phyloP scores from a whole-genome alignment of 2,888 invertebrate species.

The Malthinus seriepunctatus region DNA sequence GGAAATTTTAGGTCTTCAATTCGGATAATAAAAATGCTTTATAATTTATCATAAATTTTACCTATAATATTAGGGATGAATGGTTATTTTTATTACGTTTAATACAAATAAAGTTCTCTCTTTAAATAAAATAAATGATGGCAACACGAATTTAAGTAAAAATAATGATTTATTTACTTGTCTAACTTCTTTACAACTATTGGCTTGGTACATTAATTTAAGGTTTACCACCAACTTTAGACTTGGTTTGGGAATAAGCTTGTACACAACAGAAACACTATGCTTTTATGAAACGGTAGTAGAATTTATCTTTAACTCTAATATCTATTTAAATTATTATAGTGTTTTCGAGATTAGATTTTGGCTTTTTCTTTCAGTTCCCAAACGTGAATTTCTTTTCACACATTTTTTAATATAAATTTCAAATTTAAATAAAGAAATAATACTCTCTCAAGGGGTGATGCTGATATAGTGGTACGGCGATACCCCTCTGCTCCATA shows the following conservation, averaged over 20 bases:
- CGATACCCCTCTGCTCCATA: too few relatives aligned
- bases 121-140: too few relatives aligned
- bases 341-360: slow-evolving; percentile 1
- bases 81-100: too few relatives aligned
- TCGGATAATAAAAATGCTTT: background rate
- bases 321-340: slow-evolving; percentile 2
- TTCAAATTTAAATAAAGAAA: too few relatives aligned
- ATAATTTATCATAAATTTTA: background rate
- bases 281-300: slow-evolving; percentile 1
- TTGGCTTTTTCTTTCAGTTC: background rate
- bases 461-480: too few relatives aligned
- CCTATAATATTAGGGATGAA: background rate
- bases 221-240: slow-evolving; percentile 19
- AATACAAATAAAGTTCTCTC: too few relatives aligned
- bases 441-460: too few relatives aligned
- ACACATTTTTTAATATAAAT: too few relatives aligned
- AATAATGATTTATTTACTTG: slow-evolving; percentile 6
- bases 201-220: slow-evolving; percentile 14
- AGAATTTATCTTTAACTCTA: slow-evolving; percentile 1
- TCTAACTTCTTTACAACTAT: slow-evolving; percentile 9
- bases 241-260: slow-evolving; percentile 12
- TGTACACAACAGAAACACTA: slow-evolving; percentile 2
- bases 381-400: too few relatives aligned
- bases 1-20: background rate
- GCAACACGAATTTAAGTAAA: background rate